These are phyloP conservation scores for Agrotis clavis DNA, from an alignment of 2,888 invertebrate genomes.

Conservation along the genomic window DNA sequence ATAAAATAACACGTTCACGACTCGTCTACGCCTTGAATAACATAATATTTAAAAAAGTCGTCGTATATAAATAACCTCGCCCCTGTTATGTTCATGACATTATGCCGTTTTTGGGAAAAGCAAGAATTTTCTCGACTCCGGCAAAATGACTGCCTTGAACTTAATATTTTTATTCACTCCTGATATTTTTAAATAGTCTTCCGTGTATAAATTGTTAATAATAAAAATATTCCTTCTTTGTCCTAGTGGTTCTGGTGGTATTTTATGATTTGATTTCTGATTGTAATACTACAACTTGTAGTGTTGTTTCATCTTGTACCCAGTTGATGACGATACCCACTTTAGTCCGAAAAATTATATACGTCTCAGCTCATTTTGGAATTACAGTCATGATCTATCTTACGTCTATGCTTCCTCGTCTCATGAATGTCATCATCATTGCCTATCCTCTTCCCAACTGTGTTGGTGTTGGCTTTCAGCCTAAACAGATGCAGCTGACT, in stretches of 20 bases:
- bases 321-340: too few species aligned
- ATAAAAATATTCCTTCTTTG: slow-evolving; percentile 20
- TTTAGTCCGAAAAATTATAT: too few species aligned
- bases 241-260: neutral
- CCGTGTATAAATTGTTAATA: slow-evolving; percentile 47
- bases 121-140: slow-evolving; percentile 75
- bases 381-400: too few species aligned
- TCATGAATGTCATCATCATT: too few species aligned
- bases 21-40: slow-evolving; percentile 37
- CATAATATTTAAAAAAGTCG: slow-evolving; percentile 43
- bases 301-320: too few species aligned
- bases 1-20: neutral
- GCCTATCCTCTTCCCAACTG: too few species aligned
- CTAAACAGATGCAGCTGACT: too few species aligned
- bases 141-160: slow-evolving; percentile 76
- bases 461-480: too few species aligned
- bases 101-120: slow-evolving; percentile 85
- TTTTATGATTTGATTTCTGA: neutral
- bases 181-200: slow-evolving; percentile 54
- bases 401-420: too few species aligned
- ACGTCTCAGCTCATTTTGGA: too few species aligned
- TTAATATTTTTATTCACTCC: slow-evolving; percentile 69
- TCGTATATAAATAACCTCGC: slow-evolving; percentile 59
- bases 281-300: too few species aligned
- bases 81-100: slow-evolving; percentile 81